These are phyloP conservation scores for Ameiurus melas DNA, from an alignment of 2,113 vertebrate genomes.

Conservation along the genomic window DNA sequence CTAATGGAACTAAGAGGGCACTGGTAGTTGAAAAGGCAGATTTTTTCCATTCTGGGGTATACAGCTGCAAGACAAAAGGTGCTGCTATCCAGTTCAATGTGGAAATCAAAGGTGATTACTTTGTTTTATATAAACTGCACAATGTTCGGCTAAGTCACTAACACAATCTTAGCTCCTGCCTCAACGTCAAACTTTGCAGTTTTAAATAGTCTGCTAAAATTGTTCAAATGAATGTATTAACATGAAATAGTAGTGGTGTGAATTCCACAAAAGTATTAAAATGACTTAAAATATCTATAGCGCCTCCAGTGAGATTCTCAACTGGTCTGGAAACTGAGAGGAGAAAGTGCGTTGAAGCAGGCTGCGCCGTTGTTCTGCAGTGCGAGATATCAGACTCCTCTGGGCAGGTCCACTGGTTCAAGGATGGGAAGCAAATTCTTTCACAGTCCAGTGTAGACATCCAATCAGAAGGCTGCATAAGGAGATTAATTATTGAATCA, in stretches of 20 bases:
- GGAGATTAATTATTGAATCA: slow-evolving; percentile 70
- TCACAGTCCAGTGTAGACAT: slow-evolving; percentile 66
- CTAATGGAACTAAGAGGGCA: slow-evolving; percentile 61
- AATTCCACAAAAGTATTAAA: slow-evolving; percentile 31
- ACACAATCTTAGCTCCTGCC: slow-evolving; percentile 21
- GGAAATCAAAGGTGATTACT: slow-evolving; percentile 76
- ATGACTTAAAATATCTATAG: slow-evolving; percentile 72
- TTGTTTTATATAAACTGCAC: slow-evolving; percentile 47
- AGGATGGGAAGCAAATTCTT: slow-evolving; percentile 67
- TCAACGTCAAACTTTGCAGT: background rate
- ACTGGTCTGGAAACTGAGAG: slow-evolving; percentile 69
- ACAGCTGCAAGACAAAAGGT: slow-evolving; percentile 76
- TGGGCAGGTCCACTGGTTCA: slow-evolving; percentile 72
- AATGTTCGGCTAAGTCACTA: slow-evolving; percentile 55
- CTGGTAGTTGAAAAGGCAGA: slow-evolving; percentile 69
- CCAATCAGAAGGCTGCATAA: slow-evolving; percentile 66
- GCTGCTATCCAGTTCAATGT: slow-evolving; percentile 73
- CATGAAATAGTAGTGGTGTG: background rate
- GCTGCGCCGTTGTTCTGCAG: slow-evolving; percentile 68
- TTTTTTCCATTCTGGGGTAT: slow-evolving; percentile 72
- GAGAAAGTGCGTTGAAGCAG: slow-evolving; percentile 67
- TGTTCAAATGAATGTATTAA: background rate
- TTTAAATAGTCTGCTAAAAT: background rate
- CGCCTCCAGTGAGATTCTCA: slow-evolving; percentile 75
- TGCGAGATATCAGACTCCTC: slow-evolving; percentile 71